Evolutionary conservation across 2,797 vertebrate species (phyloP), one percentile per base, ranked within the genome.

Genomic region (Galaxias olidus): DNA sequence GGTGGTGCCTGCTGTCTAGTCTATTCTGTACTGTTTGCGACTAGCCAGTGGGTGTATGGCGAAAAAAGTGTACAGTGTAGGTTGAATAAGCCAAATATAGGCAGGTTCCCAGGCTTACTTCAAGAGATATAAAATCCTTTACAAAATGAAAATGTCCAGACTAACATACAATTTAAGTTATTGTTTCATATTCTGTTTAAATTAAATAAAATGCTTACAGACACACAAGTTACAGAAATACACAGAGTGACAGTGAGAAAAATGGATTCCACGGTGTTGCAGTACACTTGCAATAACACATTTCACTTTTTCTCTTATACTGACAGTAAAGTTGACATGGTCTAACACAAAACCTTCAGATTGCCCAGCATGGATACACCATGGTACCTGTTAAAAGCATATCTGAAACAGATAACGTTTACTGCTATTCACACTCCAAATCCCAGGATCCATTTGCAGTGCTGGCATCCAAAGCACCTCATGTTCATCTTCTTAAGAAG

Each of bases 401-500:
- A 80, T 84, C 85, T 76, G 80, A 84, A 80, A 85, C 82, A 81
- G 75, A 83, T 85, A 83, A 86, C 49, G 71, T 76, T 46, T 12
- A 69, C 59, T 74, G 65, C 66, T 85, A 77, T 76, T 80, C 65
- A 40, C 64, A 65, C 83, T 87, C 79, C 82, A 75, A 87, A 85
- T 73, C 84, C 86, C 79, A 81, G 78, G 78, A 88, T 87, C 81
- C 81, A 84, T 84, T 84, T 77, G 81, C 84, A 77, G 80, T 85
- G 84, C 75, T 81, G 84, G 80, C 85, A 87, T 84, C 84, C 88
- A 81, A 87, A 90, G 89, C 86, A 88, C 84, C 85, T 82, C 77
- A 79, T 85, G 82, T 87, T 87, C 84, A 80, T 89, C 84, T 78
- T 87, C 84, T 87, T 84, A 84, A 88, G 85, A 86, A 90, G 88